Percentiles rank a stretch among this genome's conserved stretches.
Evolutionary conservation across 1,140 invertebrate genomes (phyloP).

Genomic region (Condylostylus longicornis): DNA sequence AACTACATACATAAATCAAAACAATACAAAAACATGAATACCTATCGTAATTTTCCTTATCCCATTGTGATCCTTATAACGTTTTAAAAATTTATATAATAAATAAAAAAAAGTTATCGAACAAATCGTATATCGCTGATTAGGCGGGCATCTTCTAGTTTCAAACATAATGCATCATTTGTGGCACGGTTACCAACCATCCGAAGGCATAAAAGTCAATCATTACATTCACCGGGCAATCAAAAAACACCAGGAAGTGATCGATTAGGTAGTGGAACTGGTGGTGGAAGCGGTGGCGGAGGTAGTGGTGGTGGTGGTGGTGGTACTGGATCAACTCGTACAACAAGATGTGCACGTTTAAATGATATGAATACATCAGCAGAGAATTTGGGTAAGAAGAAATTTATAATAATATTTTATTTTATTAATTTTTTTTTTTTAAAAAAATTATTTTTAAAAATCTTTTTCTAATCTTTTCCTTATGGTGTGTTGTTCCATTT

Average conservation of each 20-base stretch:
- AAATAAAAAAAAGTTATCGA: conserved; percentile 4
- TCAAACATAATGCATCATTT: conserved; percentile 83
- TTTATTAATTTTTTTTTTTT: background rate
- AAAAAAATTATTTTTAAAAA: background rate
- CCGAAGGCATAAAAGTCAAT: conserved; percentile 60
- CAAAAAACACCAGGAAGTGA: conserved; percentile 35
- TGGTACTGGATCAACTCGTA: conserved; percentile 24
- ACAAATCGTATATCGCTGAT: conserved; percentile 14
- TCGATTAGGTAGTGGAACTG: no score
- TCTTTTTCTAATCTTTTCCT: background rate
- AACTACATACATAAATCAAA: no score
- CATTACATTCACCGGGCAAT: conserved; percentile 51
- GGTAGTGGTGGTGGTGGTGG: no score
- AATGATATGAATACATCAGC: conserved; percentile 53
- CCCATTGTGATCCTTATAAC: no score
- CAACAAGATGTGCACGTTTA: conserved; percentile 37
- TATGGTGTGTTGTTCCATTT: no score
- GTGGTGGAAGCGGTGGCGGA: no score
- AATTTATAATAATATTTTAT: background rate
- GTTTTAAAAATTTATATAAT: no score
- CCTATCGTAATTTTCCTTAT: no score
- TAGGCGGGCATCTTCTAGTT: conserved; percentile 56
- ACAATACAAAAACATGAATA: no score
- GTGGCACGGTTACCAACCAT: conserved; percentile 75
- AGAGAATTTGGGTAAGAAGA: conserved; percentile 51